Conservation (phyloP, 1,140 invertebrate species). For the Centruroides sculpturatus region DNA sequence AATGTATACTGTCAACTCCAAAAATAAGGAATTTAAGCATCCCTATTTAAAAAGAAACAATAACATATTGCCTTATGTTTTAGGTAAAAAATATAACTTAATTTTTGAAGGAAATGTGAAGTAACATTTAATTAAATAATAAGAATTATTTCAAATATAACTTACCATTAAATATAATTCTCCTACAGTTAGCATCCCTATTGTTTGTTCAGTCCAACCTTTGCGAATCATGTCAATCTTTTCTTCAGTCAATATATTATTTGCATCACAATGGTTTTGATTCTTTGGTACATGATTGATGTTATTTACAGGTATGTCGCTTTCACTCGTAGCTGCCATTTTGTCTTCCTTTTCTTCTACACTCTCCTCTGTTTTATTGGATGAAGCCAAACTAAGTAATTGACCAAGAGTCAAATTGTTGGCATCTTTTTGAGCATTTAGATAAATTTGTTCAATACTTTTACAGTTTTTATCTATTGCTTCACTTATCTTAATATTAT, state of each 20-base stretch:
- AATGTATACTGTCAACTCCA: no score
- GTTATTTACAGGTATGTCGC: background rate
- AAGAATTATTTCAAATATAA: slow-evolving; percentile 7
- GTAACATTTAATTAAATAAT: background rate
- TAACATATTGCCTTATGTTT: background rate
- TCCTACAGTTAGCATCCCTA: slow-evolving; percentile 62
- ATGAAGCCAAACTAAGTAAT: background rate
- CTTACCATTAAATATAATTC: slow-evolving; percentile 75
- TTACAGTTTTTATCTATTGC: background rate
- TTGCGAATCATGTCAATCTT: slow-evolving; percentile 34
- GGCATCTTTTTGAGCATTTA: no score
- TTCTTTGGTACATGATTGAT: background rate
- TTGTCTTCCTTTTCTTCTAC: background rate
- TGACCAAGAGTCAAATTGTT: slow-evolving; percentile 4
- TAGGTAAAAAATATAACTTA: no score
- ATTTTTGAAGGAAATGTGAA: no score
- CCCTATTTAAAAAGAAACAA: slow-evolving; percentile 5
- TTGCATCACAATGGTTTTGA: no score
- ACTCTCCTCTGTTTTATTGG: background rate
- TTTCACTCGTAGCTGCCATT: background rate
- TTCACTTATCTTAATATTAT: background rate
- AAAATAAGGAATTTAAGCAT: background rate
- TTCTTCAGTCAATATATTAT: no score
- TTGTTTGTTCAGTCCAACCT: slow-evolving; percentile 61
- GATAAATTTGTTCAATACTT: background rate